These are phyloP conservation scores for Dasyornis broadbenti DNA, from an alignment of 2,113 vertebrate genomes.

Conservation along the genomic window DNA sequence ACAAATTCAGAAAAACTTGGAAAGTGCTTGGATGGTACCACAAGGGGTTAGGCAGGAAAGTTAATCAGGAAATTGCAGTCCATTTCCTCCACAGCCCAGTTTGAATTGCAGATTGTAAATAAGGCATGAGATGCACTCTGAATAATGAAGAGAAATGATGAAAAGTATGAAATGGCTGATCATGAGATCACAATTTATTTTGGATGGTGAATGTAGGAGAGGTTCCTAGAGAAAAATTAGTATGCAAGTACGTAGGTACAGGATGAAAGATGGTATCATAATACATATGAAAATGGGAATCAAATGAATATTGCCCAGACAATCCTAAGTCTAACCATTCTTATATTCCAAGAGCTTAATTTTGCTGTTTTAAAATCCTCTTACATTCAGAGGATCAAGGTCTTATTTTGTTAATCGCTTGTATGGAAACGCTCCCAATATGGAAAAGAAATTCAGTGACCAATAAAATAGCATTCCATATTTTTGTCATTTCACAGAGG, in stretches of 20 bases:
- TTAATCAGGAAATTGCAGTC: conserved; percentile 42
- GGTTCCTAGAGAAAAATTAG: conserved; percentile 20
- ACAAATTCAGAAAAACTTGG: conserved; percentile 3
- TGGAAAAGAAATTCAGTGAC: conserved; percentile 1
- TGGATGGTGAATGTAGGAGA: conserved; percentile 18
- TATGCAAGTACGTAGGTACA: conserved; percentile 26
- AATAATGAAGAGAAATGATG: conserved; percentile 28
- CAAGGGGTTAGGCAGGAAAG: conserved; percentile 3
- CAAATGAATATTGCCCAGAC: conserved; percentile 24
- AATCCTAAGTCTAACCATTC: neutral
- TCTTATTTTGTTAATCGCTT: conserved; percentile 6
- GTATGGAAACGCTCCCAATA: neutral
- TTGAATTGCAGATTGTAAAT: conserved; percentile 1
- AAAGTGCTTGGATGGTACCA: neutral
- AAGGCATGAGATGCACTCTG: neutral
- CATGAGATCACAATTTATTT: conserved; percentile 37
- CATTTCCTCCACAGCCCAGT: conserved; percentile 8
- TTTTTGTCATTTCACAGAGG: neutral
- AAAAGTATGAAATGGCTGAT: conserved; percentile 35
- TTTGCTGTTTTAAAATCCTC: conserved; percentile 18
- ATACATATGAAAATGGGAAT: conserved; percentile 29
- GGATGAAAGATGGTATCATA: conserved; percentile 38
- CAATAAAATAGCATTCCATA: neutral
- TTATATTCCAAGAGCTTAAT: conserved; percentile 29
- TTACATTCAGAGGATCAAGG: conserved; percentile 24